These are phyloP conservation scores for Cheilosia impressa DNA, from an alignment of 2,888 invertebrate species.

Conservation along the genomic window DNA sequence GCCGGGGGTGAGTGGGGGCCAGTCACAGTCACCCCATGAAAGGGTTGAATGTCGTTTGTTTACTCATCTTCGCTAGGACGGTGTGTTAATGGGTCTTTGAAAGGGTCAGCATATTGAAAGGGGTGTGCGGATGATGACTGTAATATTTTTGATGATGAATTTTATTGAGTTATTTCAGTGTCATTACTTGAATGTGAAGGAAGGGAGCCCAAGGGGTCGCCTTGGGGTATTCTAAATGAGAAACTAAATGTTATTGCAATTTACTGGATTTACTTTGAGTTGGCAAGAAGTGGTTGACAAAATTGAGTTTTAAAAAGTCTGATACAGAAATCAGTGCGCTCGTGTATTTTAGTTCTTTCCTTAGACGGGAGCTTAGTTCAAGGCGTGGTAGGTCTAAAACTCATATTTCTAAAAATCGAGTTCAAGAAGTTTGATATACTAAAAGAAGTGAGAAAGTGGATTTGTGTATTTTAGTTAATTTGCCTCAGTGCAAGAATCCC, in stretches of 20 bases:
- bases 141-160: constrained; percentile 12
- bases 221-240: constrained; percentile 9
- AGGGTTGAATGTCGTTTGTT: constrained; percentile 28
- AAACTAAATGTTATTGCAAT: neutral
- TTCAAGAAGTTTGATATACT: too few species aligned
- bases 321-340: too few species aligned
- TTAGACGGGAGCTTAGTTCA: too few species aligned
- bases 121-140: constrained; percentile 2
- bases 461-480: too few species aligned
- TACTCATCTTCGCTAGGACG: constrained; percentile 13
- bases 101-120: constrained; percentile 51
- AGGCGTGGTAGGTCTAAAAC: too few species aligned
- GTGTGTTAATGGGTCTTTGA: constrained; percentile 31
- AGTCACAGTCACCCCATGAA: neutral
- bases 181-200: neutral
- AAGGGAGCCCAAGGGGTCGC: neutral
- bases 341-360: too few species aligned
- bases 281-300: too few species aligned
- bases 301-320: too few species aligned
- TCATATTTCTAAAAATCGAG: too few species aligned
- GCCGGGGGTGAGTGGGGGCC: constrained; percentile 2
- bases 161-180: constrained; percentile 35
- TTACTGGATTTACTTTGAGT: too few species aligned
- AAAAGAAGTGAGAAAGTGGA: too few species aligned
- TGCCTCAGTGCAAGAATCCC: too few species aligned